phyloP scores from a whole-genome alignment of 2,888 invertebrate species.

The Macrosiphum euphorbiae region DNA sequence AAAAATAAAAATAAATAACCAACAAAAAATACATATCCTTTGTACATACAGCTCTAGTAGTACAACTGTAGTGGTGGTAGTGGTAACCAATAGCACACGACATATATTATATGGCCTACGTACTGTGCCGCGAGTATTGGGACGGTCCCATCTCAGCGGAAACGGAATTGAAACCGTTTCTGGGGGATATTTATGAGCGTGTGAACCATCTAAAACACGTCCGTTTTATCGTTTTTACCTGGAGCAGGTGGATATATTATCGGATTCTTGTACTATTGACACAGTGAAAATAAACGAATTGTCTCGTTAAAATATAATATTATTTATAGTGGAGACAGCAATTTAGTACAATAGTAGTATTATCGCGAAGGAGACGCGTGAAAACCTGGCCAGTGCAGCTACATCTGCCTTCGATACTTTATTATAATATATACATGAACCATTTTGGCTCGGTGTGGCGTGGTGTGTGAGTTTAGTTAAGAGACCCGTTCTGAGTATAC shows the following conservation, averaged over 20 bases:
- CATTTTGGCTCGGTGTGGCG: background rate
- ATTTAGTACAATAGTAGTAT: background rate
- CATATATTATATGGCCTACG: background rate
- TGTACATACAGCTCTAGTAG: background rate
- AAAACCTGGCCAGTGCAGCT: background rate
- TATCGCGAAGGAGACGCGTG: background rate
- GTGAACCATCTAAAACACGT: background rate
- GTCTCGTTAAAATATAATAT: background rate
- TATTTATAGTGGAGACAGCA: background rate
- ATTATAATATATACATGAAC: background rate
- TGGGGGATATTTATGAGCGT: background rate
- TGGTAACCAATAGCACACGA: background rate
- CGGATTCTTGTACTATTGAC: background rate
- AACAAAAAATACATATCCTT: slow-evolving; percentile 5
- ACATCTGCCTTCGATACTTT: background rate
- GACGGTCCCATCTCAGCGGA: background rate
- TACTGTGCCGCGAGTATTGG: background rate
- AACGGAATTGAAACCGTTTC: background rate
- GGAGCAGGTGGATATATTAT: background rate
- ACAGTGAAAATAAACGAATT: background rate
- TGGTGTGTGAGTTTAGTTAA: no score
- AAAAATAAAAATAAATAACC: background rate
- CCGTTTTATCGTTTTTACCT: background rate
- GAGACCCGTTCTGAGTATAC: no score
- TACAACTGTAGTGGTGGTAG: background rate